Evolutionary conservation across 23 tunicate genomes (phyloP), one percentile per base, ranked within the genome.

Genomic region (Corella eumyota): DNA sequence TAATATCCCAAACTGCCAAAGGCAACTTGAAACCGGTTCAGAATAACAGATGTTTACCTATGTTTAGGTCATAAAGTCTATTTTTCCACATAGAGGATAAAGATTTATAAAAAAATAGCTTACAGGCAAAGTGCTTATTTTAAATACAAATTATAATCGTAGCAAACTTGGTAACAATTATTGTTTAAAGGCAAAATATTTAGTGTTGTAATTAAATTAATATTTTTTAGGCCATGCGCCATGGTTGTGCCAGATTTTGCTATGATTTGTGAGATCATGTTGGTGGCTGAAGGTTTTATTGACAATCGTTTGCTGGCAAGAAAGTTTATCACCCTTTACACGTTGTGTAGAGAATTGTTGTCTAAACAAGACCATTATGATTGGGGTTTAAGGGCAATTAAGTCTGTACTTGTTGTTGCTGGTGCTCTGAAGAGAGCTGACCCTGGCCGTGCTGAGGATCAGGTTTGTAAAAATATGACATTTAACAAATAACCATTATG

Each of bases 161-260:
- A n/a, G n/a, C n/a, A n/a, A n/a, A n/a, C n/a, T n/a, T n/a, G n/a
- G n/a, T n/a, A n/a, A n/a, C n/a, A n/a, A n/a, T n/a, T n/a, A n/a
- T n/a, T n/a, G n/a, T n/a, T n/a, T n/a, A n/a, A n/a, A n/a, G n/a
- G n/a, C n/a, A n/a, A n/a, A n/a, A n/a, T n/a, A n/a, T n/a, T n/a
- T n/a, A n/a, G n/a, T n/a, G n/a, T n/a, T n/a, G n/a, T n/a, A n/a
- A n/a, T n/a, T n/a, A n/a, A n/a, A n/a, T n/a, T n/a, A n/a, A n/a
- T n/a, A n/a, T n/a, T n/a, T n/a, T n/a, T n/a, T 50, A 80, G 97
- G 60, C 97, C 97, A 0, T 90, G 97, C 53, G 97, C 97, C 0
- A 90, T 90, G 97, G 97, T 90, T 46, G 97, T 90, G 9, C 97
- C 97, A 0, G 97, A 90, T 65, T 90, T 90, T 36, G 97, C 90